These are phyloP conservation scores for Poeciliopsis retropinna DNA, from an alignment of 2,113 vertebrate species.

Conservation along the genomic window DNA sequence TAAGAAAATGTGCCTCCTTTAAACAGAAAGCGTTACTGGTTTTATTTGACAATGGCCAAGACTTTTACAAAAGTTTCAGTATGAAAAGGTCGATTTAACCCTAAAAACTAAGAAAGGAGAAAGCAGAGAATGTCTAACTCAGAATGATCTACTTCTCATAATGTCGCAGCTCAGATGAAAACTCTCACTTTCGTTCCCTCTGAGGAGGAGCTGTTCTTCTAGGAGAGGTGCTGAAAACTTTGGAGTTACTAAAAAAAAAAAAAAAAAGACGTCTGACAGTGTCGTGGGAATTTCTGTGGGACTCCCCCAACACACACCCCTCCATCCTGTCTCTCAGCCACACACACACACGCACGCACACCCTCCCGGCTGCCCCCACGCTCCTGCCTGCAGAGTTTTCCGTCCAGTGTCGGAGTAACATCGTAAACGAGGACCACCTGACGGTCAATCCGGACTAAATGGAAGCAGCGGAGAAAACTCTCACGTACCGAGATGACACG, in stretches of 20 bases:
- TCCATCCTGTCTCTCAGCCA: background rate
- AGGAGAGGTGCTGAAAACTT: slow-evolving; percentile 65
- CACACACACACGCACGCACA: background rate
- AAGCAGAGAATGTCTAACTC: too few relatives aligned
- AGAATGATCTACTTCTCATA: background rate
- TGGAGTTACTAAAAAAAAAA: background rate
- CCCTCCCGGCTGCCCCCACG: slow-evolving; percentile 1
- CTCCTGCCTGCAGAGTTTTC: slow-evolving; percentile 70
- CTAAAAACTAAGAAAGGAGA: too few relatives aligned
- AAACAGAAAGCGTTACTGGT: background rate
- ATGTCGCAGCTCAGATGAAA: background rate
- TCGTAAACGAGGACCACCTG: slow-evolving; percentile 71
- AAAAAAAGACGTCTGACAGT: background rate
- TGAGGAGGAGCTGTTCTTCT: slow-evolving; percentile 63
- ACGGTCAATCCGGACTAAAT: slow-evolving; percentile 74
- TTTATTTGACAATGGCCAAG: background rate
- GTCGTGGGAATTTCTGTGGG: slow-evolving; percentile 46
- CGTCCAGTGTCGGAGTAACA: slow-evolving; percentile 73
- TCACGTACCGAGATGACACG: slow-evolving; percentile 71
- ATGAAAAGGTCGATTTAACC: background rate
- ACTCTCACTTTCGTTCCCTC: background rate
- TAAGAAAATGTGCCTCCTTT: too few relatives aligned
- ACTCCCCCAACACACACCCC: slow-evolving; percentile 12
- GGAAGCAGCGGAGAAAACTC: slow-evolving; percentile 81
- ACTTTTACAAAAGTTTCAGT: background rate